Base-by-base conservation (phyloP, 2,797 vertebrate species). In the Alfaro cultratus region DNA sequence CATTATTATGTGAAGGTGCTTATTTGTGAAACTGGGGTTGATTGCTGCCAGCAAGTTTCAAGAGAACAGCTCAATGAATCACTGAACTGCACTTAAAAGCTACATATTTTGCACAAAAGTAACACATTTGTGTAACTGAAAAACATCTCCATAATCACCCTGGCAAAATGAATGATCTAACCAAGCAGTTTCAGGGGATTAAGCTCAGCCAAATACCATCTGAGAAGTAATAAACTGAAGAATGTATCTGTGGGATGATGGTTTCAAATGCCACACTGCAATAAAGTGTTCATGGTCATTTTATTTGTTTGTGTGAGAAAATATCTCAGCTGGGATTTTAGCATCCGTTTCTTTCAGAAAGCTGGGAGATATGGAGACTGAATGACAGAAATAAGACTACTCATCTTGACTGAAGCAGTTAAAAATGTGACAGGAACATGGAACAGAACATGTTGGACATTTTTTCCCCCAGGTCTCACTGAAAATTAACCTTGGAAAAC, bases 191-290 rank as follows among this genome's bases (percentile, higher is more conserved):
- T 45, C 16, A 45, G 55, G 55, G 55, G 74, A 9, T 12, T 60
- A 45, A 60, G 55, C 36, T 29, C 18, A 26, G 45, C 41, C 57
- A 64, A 76, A 64, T 43, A 34, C n/a, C 51, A 46, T 29, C 43
- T 76, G n/a, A 76, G 45, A 64, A 46, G 41, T 64, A 76, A 46
- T 76, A 76, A 62, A 75, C 23, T 75, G 36, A 75, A 60, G 74
- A 75, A 75, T 60, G 53, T 29, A 62, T 55, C 53, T 18, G 55
- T 29, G 53, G 74, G 26, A 31, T 60, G 57, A 75, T 55, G 49
- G 36, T 70, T 55, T 21, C 41, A 36, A 41, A 78, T 16, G 36
- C 53, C 34, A 74, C 73, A 55, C 39, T 41, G 57, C 60, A 47
- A 76, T 76, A 46, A 64, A 64, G 29, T 64, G 29, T 18, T 76